These are phyloP conservation scores for Hyperoplus immaculatus DNA, from an alignment of 2,797 vertebrate species.

Conservation along the genomic window DNA sequence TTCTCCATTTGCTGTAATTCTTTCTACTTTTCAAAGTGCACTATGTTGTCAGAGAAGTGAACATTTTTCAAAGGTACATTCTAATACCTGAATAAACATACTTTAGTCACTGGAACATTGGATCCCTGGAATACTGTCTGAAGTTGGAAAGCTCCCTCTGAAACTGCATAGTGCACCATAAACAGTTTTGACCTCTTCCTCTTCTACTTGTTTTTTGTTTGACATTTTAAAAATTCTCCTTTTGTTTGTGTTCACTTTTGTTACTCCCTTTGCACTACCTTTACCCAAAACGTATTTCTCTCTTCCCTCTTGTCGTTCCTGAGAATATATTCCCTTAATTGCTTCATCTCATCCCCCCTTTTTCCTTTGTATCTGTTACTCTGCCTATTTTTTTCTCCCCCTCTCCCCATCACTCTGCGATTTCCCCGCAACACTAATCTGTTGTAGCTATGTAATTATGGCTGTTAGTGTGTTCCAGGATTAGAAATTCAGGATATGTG, in stretches of 20 bases:
- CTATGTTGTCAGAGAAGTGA: too few relatives aligned
- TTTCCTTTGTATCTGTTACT: conserved; percentile 26
- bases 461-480: conserved; percentile 79
- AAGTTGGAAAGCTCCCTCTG: too few relatives aligned
- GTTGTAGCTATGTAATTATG: conserved; percentile 77
- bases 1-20: conserved; percentile 9
- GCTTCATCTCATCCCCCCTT: conserved; percentile 17
- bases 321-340: conserved; percentile 28
- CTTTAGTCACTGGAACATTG: too few relatives aligned
- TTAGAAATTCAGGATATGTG: conserved; percentile 67
- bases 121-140: too few relatives aligned
- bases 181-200: conserved; percentile 1
- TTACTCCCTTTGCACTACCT: conserved; percentile 2
- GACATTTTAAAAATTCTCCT: conserved; percentile 17
- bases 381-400: conserved; percentile 48
- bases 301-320: conserved; percentile 9
- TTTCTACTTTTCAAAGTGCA: conserved; percentile 9
- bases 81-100: too few relatives aligned
- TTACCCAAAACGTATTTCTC: conserved; percentile 11
- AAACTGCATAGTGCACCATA: too few relatives aligned
- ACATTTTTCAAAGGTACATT: too few relatives aligned
- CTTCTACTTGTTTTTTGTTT: conserved; percentile 9
- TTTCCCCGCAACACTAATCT: conserved; percentile 77
- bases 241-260: neutral
- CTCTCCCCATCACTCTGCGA: conserved; percentile 51